These are phyloP conservation scores for Eueremaeus valkanovi DNA, from an alignment of 2,888 invertebrate genomes.

Conservation along the genomic window DNA sequence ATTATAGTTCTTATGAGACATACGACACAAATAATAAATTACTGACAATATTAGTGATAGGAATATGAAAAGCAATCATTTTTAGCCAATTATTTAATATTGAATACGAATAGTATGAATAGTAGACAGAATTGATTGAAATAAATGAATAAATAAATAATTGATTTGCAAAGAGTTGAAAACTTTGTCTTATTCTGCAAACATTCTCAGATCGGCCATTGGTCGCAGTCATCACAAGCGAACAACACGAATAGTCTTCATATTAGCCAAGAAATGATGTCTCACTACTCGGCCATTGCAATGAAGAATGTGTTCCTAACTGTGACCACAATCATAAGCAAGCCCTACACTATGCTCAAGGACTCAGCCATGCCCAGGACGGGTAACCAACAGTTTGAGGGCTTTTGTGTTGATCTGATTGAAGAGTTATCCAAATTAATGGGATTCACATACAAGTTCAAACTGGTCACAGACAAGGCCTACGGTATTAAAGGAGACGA, in stretches of 20 bases:
- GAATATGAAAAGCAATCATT: neutral
- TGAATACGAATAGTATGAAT: neutral
- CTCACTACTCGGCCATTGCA: conserved; percentile 35
- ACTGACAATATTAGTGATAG: neutral
- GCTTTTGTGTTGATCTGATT: conserved; percentile 73
- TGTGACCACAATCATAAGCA: conserved; percentile 54
- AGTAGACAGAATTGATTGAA: neutral
- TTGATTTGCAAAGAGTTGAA: neutral
- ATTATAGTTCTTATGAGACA: neutral
- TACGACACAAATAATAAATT: neutral
- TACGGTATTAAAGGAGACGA: conserved; percentile 59
- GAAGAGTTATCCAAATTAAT: conserved; percentile 69
- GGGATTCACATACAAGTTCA: conserved; percentile 77
- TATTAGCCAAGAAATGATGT: neutral
- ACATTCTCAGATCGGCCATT: conserved; percentile 43
- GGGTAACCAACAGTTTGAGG: conserved; percentile 70
- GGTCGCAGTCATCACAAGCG: conserved; percentile 41
- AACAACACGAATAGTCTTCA: conserved; percentile 27
- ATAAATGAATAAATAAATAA: neutral
- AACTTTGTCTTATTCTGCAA: neutral
- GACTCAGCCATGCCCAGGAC: conserved; percentile 59
- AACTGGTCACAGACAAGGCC: conserved; percentile 69
- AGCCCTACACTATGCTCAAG: conserved; percentile 85
- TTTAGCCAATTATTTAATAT: neutral
- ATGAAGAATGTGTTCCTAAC: conserved; percentile 36